phyloP scores from a whole-genome alignment of 2,888 invertebrate species.

The Automeris io region DNA sequence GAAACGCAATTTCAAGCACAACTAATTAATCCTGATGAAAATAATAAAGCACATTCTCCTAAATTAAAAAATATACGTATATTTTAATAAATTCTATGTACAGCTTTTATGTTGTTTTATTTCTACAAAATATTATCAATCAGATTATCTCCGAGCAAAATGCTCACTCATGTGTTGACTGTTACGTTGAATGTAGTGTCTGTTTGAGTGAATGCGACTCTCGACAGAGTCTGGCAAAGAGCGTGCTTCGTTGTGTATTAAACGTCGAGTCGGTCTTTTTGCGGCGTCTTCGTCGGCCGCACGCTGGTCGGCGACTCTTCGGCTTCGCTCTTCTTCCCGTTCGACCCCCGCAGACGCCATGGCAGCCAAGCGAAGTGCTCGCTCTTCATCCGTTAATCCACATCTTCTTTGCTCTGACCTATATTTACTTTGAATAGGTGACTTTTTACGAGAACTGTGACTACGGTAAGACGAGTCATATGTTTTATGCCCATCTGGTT shows the following conservation, averaged over 20 bases:
- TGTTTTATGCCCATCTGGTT: slow-evolving; percentile 12
- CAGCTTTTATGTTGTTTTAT: slow-evolving; percentile 7
- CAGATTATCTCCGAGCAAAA: slow-evolving; percentile 83
- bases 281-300: slow-evolving; percentile 66
- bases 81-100: slow-evolving; percentile 12
- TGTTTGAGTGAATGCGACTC: slow-evolving; percentile 89
- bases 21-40: neutral
- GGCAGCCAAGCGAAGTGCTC: slow-evolving; percentile 78
- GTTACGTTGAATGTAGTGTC: slow-evolving; percentile 92
- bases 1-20: slow-evolving; percentile 23
- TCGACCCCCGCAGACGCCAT: slow-evolving; percentile 90
- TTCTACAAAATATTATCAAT: neutral
- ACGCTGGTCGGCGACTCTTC: slow-evolving; percentile 79
- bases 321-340: slow-evolving; percentile 81
- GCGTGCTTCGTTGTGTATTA: slow-evolving; percentile 69
- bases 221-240: slow-evolving; percentile 85
- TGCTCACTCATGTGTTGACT: slow-evolving; percentile 87
- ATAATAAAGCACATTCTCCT: slow-evolving; percentile 18
- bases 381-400: slow-evolving; percentile 64
- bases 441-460: neutral
- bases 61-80: slow-evolving; percentile 13
- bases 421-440: neutral
- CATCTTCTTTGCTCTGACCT: neutral
- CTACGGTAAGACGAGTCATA: neutral
- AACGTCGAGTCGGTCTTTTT: slow-evolving; percentile 76